Evolutionary conservation across 1,140 invertebrate genomes (phyloP).

Genomic region (Drosophila pandora): DNA sequence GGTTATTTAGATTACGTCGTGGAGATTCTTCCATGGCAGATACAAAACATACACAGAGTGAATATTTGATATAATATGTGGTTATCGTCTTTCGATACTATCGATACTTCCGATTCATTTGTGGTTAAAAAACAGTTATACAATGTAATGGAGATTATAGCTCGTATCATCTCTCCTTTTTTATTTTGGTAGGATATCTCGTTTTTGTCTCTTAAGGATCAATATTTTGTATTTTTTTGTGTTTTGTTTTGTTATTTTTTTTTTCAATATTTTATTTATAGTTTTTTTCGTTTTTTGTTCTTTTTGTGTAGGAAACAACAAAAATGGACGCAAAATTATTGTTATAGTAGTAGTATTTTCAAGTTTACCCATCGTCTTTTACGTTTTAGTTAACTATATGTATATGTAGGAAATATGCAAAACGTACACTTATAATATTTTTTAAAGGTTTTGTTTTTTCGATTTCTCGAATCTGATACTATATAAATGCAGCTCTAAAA

Average conservation of each 20-base stretch:
- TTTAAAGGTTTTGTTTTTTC: constrained; percentile 6
- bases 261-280: constrained; percentile 18
- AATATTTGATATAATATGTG: constrained; percentile 32
- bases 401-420: constrained; percentile 71
- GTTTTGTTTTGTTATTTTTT: constrained; percentile 16
- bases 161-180: background rate
- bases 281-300: constrained; percentile 19
- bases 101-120: constrained; percentile 5
- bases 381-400: constrained; percentile 71
- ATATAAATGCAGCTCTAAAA: constrained; percentile 83
- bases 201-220: background rate
- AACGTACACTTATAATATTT: constrained; percentile 73
- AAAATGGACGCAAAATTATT: constrained; percentile 82
- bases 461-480: constrained; percentile 41
- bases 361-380: constrained; percentile 46
- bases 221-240: constrained; percentile 3
- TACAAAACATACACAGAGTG: constrained; percentile 64
- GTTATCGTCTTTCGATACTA: constrained; percentile 29
- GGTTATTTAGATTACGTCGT: constrained; percentile 19
- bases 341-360: constrained; percentile 49
- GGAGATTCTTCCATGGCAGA: constrained; percentile 41
- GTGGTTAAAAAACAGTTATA: constrained; percentile 38
- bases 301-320: constrained; percentile 71
- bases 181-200: background rate
- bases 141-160: constrained; percentile 23